Base-by-base conservation (phyloP, 2,888 invertebrate species). In the Dynastes maya region DNA sequence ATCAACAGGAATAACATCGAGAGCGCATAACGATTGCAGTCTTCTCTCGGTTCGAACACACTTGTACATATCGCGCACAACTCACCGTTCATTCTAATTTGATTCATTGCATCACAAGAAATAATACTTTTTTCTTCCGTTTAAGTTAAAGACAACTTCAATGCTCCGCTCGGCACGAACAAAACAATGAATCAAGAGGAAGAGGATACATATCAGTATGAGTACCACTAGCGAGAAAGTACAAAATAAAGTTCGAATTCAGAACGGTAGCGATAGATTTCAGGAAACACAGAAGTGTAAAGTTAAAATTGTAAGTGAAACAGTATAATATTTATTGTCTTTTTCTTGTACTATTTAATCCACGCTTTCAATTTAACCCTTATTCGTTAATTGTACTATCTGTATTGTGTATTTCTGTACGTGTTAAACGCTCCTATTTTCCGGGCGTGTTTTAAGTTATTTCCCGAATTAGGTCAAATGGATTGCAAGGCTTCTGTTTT, bases 221-320 rank as follows among this genome's bases (percentile, higher is more conserved):
- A 70, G 78, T 32, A 72, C 71, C 55, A 70, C 71, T 32, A 78
- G 53, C 65, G 76, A 76, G 37, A 68, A 61, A 75, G 75, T 58
- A 58, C 75, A 78, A 61, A 76, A 70, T 37, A 75, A 68, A 68
- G 78, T 74, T 74, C 67, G 68, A 76, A 76, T 71, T 70, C 55
- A 72, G 68, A 78, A 76, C 75, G 70, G 78, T 78, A 80, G 40
- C 81, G 71, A 78, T 71, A 79, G 82, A 68, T 81, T 79, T 78
- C 84, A 83, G 80, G 82, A 84, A 80, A 81, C 83, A 51, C 81
- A 83, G 77, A 82, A 81, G 80, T 84, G 84, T 80, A 84, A 82
- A 80, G 84, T 83, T 79, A 84, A 84, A 82, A 83, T 84, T 76
- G 84, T 84, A 84, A 84, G 84, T 84, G 72, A n/a, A 2, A 61